phyloP scores from a whole-genome alignment of 1,140 invertebrate genomes.

The Plectrocnemia conspersa region DNA sequence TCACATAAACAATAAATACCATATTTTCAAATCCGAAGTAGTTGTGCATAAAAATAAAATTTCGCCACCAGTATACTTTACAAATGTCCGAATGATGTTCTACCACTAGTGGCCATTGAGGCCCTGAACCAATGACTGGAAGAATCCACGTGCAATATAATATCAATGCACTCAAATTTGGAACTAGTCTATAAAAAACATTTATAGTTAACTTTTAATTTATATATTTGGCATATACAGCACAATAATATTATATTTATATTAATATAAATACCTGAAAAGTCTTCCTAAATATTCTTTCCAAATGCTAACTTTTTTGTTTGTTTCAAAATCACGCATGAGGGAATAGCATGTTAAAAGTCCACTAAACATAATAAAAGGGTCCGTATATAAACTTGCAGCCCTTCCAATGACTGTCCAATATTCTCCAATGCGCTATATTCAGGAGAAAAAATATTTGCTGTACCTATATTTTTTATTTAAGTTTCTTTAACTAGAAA shows the following conservation, averaged over 20 bases:
- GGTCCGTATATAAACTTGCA: conserved; percentile 63
- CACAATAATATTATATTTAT: conserved; percentile 2
- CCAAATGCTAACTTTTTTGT: conserved; percentile 52
- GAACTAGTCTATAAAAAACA: conserved; percentile 50
- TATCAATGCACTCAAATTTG: conserved; percentile 57
- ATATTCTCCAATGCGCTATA: conserved; percentile 52
- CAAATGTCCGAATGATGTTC: conserved; percentile 59
- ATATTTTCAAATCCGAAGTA: conserved; percentile 64
- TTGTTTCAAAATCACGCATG: conserved; percentile 53
- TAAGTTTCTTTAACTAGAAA: background rate
- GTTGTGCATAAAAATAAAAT: conserved; percentile 61
- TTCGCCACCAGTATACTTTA: conserved; percentile 59
- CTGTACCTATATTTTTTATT: background rate
- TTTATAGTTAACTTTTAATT: conserved; percentile 9
- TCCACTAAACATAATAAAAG: conserved; percentile 63
- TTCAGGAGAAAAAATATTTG: conserved; percentile 6
- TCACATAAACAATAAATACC: conserved; percentile 40
- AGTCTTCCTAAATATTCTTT: conserved; percentile 60
- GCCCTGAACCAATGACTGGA: conserved; percentile 57
- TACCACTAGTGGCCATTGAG: conserved; percentile 62
- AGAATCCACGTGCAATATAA: conserved; percentile 62
- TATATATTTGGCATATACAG: background rate
- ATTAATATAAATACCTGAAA: conserved; percentile 46
- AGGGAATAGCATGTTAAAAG: conserved; percentile 58
- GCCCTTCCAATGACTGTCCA: conserved; percentile 61